Evolutionary conservation across 2,797 vertebrate species (phyloP), one percentile per base, ranked within the genome.

Genomic region (Chromis chromis): DNA sequence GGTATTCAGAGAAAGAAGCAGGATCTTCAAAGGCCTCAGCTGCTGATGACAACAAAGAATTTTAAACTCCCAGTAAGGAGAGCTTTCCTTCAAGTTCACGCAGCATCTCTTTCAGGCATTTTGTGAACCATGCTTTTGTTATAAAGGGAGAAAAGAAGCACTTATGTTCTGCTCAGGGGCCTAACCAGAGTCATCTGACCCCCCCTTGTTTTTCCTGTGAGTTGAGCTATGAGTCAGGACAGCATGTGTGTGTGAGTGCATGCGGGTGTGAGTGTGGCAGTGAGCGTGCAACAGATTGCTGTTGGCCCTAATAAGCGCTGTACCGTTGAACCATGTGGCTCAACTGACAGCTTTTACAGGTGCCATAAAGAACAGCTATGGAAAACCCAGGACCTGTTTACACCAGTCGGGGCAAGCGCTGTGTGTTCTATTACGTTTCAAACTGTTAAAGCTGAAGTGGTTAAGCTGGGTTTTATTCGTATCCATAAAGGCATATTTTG

Each of bases 121-220:
- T 76, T 58, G 44, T 61, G 53, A 76, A 63, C 49, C 21, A 44
- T 19, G 17, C 24, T 74, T 86, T 81, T 84, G 61, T 84, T 75
- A 57, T 65, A 78, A 76, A 75, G 3, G 25, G 28, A 71, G 59
- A 82, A 80, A 67, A 84, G 46, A 46, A 58, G 64, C 70, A 62
- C 65, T 83, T 79, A 46, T 73, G 64, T 81, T 86, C 56, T 71
- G 55, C 69, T 87, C 52, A 50, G 75, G 76, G 76, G 78, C 59
- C 82, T 79, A 82, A 88, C 84, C 46, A 57, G 48, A 86, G 86
- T 91, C 90, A 87, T 88, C 89, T 86, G 87, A 91, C 87, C 82
- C 74, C 87, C 82, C 74, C 42, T 65, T 82, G 88, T 83, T 91
- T 87, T 91, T 89, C 77, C 74, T 78, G 52, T 63, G 72, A 76